Conservation (phyloP, 2,888 invertebrate genomes). For the Villa cingulata region DNA sequence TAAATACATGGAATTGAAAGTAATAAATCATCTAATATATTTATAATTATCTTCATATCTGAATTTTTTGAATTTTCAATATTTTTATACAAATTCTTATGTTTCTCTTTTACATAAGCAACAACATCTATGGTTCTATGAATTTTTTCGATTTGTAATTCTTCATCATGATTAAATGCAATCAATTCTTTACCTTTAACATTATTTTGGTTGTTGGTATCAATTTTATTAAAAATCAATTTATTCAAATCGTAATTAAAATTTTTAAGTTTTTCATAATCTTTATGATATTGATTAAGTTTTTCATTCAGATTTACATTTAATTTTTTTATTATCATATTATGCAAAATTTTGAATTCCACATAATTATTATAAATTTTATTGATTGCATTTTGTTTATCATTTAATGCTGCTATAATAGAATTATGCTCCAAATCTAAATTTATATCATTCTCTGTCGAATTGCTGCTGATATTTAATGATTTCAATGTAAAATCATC, state of each 20-base stretch:
- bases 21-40: not conserved
- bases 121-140: not conserved
- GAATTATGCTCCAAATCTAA: no score
- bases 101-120: not conserved
- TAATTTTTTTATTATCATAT: not conserved
- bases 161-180: not conserved
- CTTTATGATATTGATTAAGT: not conserved
- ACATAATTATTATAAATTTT: not conserved
- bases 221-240: not conserved
- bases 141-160: not conserved
- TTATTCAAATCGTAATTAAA: not conserved
- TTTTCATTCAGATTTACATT: not conserved
- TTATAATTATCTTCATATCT: not conserved
- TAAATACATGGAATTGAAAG: not conserved
- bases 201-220: no score
- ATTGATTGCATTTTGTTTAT: not conserved
- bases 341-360: not conserved
- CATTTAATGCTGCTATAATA: not conserved
- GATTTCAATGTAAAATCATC: not conserved
- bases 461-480: not conserved
- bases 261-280: not conserved
- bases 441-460: not conserved
- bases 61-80: not conserved
- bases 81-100: not conserved
- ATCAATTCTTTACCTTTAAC: not conserved